phyloP scores from a whole-genome alignment of 2,113 vertebrate species.

The Parotia lawesii region DNA sequence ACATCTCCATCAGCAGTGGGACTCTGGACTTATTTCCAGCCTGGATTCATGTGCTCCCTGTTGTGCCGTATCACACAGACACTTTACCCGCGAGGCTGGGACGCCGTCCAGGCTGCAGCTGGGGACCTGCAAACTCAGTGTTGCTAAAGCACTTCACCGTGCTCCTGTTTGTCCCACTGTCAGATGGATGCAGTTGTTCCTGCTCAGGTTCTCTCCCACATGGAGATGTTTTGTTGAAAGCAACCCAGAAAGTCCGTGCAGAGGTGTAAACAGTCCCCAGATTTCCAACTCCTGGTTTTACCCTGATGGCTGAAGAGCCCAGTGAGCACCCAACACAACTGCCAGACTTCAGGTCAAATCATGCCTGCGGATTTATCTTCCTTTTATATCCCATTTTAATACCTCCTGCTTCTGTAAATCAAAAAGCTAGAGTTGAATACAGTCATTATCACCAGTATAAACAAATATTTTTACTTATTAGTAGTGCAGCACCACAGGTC shows the following conservation, averaged over 20 bases:
- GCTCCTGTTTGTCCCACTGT: background rate
- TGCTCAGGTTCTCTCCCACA: background rate
- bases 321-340: background rate
- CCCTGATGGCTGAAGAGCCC: background rate
- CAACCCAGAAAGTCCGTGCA: background rate
- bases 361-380: background rate
- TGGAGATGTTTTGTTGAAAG: background rate
- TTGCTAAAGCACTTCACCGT: background rate
- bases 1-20: background rate
- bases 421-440: background rate
- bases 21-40: background rate
- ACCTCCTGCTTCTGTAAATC: background rate
- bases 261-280: background rate
- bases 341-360: background rate
- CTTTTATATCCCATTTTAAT: background rate
- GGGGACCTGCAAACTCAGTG: background rate
- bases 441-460: background rate
- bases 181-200: background rate
- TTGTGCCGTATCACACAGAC: accelerated
- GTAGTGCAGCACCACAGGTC: background rate
- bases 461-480: background rate
- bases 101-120: accelerated
- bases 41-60: background rate
- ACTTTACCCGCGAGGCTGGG: background rate
- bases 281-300: background rate